Base-by-base conservation (phyloP, 2,888 invertebrate species). In the Drosophila gaucha region DNA sequence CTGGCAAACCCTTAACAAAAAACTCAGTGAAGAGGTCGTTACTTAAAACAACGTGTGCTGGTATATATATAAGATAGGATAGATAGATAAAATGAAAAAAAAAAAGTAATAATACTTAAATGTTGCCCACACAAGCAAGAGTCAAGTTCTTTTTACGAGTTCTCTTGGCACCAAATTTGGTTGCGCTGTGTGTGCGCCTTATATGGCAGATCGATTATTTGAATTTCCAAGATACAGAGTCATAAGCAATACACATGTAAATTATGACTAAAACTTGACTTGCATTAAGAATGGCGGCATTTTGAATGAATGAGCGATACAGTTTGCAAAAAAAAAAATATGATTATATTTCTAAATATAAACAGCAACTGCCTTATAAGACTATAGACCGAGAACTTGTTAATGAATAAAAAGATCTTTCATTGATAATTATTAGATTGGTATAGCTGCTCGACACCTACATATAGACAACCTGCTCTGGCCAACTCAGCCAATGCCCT, bases 371-470 rank as follows among this genome's bases (percentile, higher is more conserved):
- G 78, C 80, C 83, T 65, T 83, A 80, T 74, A 83, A 80, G 80
- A 58, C 75, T 69, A 62, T 44, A 66, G 60, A 60, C 41, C 56
- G 65, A 69, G 51, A 76, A 84, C 80, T 78, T 80, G 83, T 84
- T 84, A 84, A 83, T 85, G 85, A 84, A 49, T 47, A 55, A 68
- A 67, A 59, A 77, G 76, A 82, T 85, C 75, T 62, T 79, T 78
- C 83, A 83, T 83, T 83, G 83, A 83, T 84, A 84, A 84, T 84
- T 72, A 79, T 75, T 78, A 74, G 84, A 70, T 78, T 75, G 77
- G 67, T 77, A 46, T 66, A 66, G 56, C 35, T 39, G 55, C 33
- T 41, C 51, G 31, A 71, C 72, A 67, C 72, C 70, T 67, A 63
- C 68, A 57, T 57, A 66, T 60, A 57, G 44, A 49, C 47, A 74